phyloP scores from a whole-genome alignment of 2,797 vertebrate genomes.

The Ptychadena robeensis region DNA sequence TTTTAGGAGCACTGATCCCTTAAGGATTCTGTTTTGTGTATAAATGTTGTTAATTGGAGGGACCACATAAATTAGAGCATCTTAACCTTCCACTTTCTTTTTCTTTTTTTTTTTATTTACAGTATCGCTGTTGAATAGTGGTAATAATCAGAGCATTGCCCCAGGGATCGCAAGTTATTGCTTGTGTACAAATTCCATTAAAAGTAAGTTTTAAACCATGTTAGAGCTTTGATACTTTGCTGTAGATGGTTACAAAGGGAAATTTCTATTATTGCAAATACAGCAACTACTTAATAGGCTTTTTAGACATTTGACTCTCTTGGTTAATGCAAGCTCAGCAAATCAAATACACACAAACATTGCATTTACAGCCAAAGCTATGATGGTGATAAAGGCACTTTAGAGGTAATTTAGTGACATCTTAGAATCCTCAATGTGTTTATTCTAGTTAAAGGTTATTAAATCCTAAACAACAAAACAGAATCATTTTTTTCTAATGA shows the following conservation, averaged over 20 bases:
- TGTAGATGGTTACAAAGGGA: neutral
- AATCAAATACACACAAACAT: neutral
- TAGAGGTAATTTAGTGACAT: too few species aligned
- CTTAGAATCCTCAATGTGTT: too few species aligned
- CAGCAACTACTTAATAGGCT: neutral
- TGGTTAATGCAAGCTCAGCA: neutral
- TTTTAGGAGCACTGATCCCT: neutral
- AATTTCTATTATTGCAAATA: neutral
- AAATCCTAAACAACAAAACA: too few species aligned
- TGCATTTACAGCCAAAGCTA: neutral
- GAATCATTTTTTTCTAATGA: too few species aligned
- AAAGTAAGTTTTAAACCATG: constrained; percentile 36
- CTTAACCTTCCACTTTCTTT: constrained; percentile 28
- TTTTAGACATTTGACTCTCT: neutral
- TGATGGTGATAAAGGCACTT: too few species aligned
- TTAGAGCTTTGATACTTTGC: neutral
- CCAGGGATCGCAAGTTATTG: constrained; percentile 24
- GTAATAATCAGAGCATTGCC: constrained; percentile 37
- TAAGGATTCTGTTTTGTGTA: constrained; percentile 7
- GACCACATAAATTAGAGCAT: neutral
- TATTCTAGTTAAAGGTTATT: too few species aligned
- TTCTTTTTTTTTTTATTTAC: constrained; percentile 50
- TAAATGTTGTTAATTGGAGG: constrained; percentile 15
- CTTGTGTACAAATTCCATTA: constrained; percentile 20
- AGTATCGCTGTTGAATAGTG: constrained; percentile 13